Evolutionary conservation across 2,888 invertebrate genomes (phyloP).

Genomic region (Chymomyza caudatula): DNA sequence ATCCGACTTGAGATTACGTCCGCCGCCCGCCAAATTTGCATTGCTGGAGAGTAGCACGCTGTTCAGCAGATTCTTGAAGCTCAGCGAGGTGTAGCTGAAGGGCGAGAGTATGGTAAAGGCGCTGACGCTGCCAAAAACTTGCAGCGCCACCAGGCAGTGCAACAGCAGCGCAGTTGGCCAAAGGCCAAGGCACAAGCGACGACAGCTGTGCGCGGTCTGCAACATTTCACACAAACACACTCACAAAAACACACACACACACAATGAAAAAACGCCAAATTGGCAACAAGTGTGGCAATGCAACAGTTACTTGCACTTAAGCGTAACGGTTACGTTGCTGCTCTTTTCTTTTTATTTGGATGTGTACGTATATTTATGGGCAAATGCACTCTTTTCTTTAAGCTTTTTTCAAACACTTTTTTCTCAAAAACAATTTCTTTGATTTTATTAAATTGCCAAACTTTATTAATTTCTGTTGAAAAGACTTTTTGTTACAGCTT

Average conservation of each 20-base stretch:
- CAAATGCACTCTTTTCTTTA: slow-evolving; percentile 1
- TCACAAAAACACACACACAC: slow-evolving; percentile 17
- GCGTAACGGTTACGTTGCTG: slow-evolving; percentile 66
- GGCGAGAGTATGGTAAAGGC: slow-evolving; percentile 75
- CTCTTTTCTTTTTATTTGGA: background rate
- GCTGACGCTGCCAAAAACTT: slow-evolving; percentile 61
- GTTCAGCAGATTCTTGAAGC: slow-evolving; percentile 75
- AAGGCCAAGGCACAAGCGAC: slow-evolving; percentile 34
- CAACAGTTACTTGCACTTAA: slow-evolving; percentile 61
- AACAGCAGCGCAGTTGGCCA: slow-evolving; percentile 63
- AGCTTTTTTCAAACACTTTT: background rate
- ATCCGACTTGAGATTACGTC: slow-evolving; percentile 75
- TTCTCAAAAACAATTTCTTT: background rate
- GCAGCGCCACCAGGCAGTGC: slow-evolving; percentile 54
- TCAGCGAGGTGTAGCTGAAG: slow-evolving; percentile 74
- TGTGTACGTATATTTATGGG: slow-evolving; percentile 6
- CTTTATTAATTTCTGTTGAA: background rate
- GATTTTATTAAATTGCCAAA: background rate
- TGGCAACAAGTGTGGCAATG: slow-evolving; percentile 55
- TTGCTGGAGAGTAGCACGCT: slow-evolving; percentile 75
- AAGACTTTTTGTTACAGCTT: background rate
- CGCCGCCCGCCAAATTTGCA: slow-evolving; percentile 74
- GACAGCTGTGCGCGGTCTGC: slow-evolving; percentile 22
- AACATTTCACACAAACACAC: slow-evolving; percentile 20
- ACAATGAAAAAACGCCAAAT: background rate